phyloP scores from a whole-genome alignment of 1,140 invertebrate genomes.

The Lerema accius region DNA sequence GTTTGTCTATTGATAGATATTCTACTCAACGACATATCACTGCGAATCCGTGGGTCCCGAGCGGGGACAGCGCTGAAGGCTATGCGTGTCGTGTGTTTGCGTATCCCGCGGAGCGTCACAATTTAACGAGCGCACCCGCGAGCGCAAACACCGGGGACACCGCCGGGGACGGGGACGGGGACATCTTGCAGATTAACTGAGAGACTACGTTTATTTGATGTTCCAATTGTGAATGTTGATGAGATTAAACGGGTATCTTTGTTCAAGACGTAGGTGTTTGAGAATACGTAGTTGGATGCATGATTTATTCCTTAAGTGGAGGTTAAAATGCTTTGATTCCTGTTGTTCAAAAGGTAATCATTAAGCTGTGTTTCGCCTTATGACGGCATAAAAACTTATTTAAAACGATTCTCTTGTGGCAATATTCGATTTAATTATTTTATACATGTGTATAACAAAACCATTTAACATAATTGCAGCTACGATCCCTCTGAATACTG shows the following conservation, averaged over 20 bases:
- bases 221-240: neutral
- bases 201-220: slow-evolving; percentile 15
- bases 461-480: neutral
- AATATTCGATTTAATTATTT: too few relatives aligned
- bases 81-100: slow-evolving; percentile 38
- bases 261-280: neutral
- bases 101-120: slow-evolving; percentile 49
- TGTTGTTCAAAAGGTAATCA: too few relatives aligned
- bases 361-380: too few relatives aligned
- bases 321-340: too few relatives aligned
- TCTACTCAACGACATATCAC: too few relatives aligned
- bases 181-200: slow-evolving; percentile 62
- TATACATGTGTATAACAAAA: too few relatives aligned
- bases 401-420: too few relatives aligned
- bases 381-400: too few relatives aligned
- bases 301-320: too few relatives aligned
- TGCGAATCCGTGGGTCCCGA: too few relatives aligned
- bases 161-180: slow-evolving; percentile 38
- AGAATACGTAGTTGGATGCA: neutral
- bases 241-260: neutral
- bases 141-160: slow-evolving; percentile 53
- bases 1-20: too few relatives aligned
- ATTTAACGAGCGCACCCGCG: slow-evolving; percentile 56
- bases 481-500: neutral
- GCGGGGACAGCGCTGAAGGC: neutral